phyloP scores from a whole-genome alignment of 2,888 invertebrate genomes.

The Alloscopus bannaensis region DNA sequence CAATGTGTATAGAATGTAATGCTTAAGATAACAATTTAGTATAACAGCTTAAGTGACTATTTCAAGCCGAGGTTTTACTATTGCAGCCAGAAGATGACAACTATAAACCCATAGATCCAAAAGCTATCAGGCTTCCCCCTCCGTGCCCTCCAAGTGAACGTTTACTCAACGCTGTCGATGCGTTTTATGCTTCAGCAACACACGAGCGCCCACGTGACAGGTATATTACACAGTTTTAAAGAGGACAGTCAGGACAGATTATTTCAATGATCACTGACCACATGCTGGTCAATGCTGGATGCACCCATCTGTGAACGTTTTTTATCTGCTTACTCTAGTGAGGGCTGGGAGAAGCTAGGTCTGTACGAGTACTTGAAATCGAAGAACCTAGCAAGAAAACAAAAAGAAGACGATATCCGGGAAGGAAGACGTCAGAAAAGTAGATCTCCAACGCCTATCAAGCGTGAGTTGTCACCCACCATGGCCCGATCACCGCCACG shows the following conservation, averaged over 20 bases:
- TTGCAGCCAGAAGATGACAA: constrained; percentile 79
- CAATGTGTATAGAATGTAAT: too few species aligned
- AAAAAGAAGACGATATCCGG: constrained; percentile 88
- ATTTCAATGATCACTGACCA: too few species aligned
- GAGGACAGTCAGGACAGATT: too few species aligned
- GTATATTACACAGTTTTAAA: constrained; percentile 76
- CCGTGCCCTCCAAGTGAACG: constrained; percentile 96
- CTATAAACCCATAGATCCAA: constrained; percentile 93
- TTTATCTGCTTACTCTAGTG: constrained; percentile 77
- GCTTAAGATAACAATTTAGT: too few species aligned
- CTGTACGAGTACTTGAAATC: constrained; percentile 98
- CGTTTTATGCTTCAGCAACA: constrained; percentile 95
- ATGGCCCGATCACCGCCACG: constrained; percentile 71
- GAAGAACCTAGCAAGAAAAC: constrained; percentile 92
- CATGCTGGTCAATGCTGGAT: not conserved
- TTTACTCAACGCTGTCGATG: constrained; percentile 93
- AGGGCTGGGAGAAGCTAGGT: constrained; percentile 99
- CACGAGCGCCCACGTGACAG: constrained; percentile 96
- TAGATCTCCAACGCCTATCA: constrained; percentile 87
- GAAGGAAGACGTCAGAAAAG: constrained; percentile 83
- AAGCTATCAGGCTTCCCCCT: constrained; percentile 92
- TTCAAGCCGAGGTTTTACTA: too few species aligned
- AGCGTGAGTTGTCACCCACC: constrained; percentile 77
- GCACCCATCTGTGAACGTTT: not conserved
- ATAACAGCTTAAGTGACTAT: too few species aligned